Percentiles rank a stretch among this genome's conserved stretches.
phyloP scores from a whole-genome alignment of 2,888 invertebrate genomes.

The Drepanosiphum platanoidis region DNA sequence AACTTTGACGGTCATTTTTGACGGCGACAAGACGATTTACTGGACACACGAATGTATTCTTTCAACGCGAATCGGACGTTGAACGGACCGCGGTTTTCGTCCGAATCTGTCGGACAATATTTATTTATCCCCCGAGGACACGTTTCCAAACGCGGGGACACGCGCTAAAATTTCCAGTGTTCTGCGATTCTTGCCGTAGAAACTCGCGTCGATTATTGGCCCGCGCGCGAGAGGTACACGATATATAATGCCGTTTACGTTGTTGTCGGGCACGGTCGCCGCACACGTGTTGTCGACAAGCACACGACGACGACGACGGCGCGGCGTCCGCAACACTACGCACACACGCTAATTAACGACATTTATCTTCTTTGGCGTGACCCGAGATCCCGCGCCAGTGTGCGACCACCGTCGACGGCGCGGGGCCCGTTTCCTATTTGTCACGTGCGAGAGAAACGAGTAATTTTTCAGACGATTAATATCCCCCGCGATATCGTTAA shows the following conservation, averaged over 20 bases:
- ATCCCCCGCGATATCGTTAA: no score
- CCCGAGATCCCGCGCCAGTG: no score
- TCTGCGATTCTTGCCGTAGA: neutral
- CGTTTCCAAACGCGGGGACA: neutral
- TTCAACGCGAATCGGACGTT: no score
- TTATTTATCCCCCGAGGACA: no score
- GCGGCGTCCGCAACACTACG: neutral
- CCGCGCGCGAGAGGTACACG: neutral
- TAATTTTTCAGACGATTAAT: neutral
- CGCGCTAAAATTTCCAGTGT: neutral
- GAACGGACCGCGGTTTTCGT: no score
- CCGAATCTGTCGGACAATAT: no score
- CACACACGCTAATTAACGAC: constrained; percentile 30
- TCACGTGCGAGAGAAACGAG: neutral
- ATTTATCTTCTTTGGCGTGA: constrained; percentile 25
- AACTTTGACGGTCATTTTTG: no score
- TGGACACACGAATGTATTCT: no score
- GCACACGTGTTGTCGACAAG: constrained; percentile 25
- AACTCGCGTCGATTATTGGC: constrained; percentile 33
- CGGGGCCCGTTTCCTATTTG: neutral
- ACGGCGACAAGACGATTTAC: no score
- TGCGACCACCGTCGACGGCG: neutral
- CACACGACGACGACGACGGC: neutral
- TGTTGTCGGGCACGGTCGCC: constrained; percentile 14
- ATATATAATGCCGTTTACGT: neutral